Conservation (phyloP, 2,113 vertebrate species). For the Chunga burmeisteri region DNA sequence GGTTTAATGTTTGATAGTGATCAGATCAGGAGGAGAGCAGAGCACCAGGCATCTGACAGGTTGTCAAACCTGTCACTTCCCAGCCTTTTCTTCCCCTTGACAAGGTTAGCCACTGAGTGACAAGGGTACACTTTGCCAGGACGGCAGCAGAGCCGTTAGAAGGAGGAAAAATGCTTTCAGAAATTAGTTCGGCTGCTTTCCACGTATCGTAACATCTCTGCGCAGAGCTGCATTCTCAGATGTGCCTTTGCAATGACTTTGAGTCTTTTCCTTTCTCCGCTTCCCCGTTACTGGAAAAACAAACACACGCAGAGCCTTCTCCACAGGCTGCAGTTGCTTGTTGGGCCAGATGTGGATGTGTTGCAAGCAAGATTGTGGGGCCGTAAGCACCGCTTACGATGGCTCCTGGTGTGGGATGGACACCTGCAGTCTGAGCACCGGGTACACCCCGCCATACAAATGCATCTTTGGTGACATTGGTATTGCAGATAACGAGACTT, state of each 20-base stretch:
- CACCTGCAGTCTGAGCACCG: background rate
- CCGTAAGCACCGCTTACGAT: accelerated
- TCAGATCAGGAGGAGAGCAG: slow-evolving; percentile 66
- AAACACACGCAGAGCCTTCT: background rate
- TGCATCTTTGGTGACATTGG: background rate
- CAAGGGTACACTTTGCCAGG: slow-evolving; percentile 54
- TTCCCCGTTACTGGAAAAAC: background rate
- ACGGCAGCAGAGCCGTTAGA: slow-evolving; percentile 27
- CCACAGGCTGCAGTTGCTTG: background rate
- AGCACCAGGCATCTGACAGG: slow-evolving; percentile 68
- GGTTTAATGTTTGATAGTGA: slow-evolving; percentile 69
- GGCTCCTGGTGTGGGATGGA: background rate
- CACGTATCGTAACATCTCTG: background rate
- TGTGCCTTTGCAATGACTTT: slow-evolving; percentile 46
- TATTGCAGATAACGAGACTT: background rate
- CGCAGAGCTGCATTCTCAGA: background rate
- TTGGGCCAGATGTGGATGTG: accelerated
- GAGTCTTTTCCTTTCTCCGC: background rate
- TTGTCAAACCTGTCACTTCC: slow-evolving; percentile 72
- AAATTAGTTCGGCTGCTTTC: background rate
- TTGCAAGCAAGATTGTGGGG: accelerated
- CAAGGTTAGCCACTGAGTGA: slow-evolving; percentile 74
- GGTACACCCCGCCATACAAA: background rate
- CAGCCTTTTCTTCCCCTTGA: slow-evolving; percentile 68
- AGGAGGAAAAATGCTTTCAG: slow-evolving; percentile 20